Conservation (phyloP, 1,140 invertebrate species). For the Akabosia matsudoensis region DNA sequence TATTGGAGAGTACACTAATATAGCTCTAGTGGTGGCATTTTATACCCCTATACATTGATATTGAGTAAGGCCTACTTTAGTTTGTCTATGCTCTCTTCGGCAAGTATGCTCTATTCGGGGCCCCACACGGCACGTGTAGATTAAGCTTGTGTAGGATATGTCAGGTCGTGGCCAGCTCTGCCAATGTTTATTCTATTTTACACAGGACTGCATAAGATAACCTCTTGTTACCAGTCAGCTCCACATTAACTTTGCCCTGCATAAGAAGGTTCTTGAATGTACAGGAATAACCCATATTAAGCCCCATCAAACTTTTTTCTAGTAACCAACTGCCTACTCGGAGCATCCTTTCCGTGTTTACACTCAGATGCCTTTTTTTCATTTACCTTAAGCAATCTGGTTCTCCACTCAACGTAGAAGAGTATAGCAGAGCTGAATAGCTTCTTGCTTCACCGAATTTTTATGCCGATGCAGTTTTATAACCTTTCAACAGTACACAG, state of each 20-base stretch:
- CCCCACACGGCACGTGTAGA: conserved; percentile 45
- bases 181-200: not conserved
- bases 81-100: conserved; percentile 12
- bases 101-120: conserved; percentile 38
- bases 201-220: not conserved
- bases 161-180: conserved; percentile 45
- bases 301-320: not conserved
- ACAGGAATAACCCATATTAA: not conserved
- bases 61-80: conserved; percentile 45
- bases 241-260: no score
- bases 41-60: conserved; percentile 40
- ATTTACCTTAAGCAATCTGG: not conserved
- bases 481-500: not conserved
- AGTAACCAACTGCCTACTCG: no score
- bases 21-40: conserved; percentile 29
- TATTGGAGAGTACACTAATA: no score
- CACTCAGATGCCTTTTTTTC: not conserved
- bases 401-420: not conserved
- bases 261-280: not conserved
- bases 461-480: not conserved
- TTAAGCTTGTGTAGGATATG: conserved; percentile 44
- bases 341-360: not conserved
- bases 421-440: not conserved
- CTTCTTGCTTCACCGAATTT: not conserved
- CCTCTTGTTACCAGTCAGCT: not conserved